These are phyloP conservation scores for Mobula birostris DNA, from an alignment of 2,113 vertebrate species.

Conservation along the genomic window DNA sequence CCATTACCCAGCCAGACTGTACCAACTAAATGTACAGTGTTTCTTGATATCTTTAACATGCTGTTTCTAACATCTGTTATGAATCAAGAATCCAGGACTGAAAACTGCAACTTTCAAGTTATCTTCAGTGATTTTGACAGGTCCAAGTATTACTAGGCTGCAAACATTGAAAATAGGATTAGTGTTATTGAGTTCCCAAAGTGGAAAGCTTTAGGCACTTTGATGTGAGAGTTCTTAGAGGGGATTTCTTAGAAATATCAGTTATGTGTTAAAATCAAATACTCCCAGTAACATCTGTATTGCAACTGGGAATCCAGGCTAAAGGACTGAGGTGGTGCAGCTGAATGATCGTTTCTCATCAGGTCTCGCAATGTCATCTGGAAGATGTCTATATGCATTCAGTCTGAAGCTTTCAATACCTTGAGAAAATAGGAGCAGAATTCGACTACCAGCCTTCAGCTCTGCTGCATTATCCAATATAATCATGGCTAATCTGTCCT, in stretches of 20 bases:
- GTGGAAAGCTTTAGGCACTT: not conserved
- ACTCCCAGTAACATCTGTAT: not conserved
- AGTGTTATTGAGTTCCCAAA: not conserved
- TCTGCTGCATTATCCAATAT: too few relatives aligned
- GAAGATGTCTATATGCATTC: not conserved
- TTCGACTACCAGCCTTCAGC: too few relatives aligned
- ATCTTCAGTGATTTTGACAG: not conserved
- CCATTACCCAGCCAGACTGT: not conserved
- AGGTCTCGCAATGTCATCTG: not conserved
- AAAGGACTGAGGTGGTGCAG: not conserved
- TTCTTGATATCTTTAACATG: not conserved
- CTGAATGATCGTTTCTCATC: not conserved
- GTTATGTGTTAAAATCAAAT: not conserved
- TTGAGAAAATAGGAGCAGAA: too few relatives aligned
- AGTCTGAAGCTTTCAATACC: not conserved
- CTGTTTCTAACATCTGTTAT: not conserved
- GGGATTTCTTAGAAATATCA: not conserved
- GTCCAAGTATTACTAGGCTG: not conserved
- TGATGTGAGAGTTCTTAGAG: not conserved
- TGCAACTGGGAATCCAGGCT: not conserved
- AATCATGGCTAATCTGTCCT: too few relatives aligned
- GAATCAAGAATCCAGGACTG: not conserved
- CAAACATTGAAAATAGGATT: conserved; percentile 20
- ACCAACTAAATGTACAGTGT: not conserved
- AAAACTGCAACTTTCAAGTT: not conserved